Base-by-base conservation (phyloP, 2,113 vertebrate genomes). In the Rhadina sibilatrix region DNA sequence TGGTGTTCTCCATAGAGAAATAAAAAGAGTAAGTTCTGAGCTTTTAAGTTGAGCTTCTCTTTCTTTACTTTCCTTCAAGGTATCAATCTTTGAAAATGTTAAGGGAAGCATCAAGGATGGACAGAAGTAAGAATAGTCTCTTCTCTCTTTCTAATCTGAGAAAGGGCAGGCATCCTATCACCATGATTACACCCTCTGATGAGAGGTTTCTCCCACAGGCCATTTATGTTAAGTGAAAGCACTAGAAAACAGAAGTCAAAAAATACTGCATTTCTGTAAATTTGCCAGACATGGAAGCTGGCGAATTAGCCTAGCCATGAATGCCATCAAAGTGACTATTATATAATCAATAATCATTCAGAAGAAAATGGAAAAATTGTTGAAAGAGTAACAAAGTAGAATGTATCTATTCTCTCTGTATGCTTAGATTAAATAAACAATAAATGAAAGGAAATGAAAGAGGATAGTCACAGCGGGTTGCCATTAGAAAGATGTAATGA, bases 391-490 rank as follows among this genome's bases (percentile, higher is more conserved):
- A 57, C 25, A 60, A 85, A 95, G 70, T 57, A 90, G 42, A 76
- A 69, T 66, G 15, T 69, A 30, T 85, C 65, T 69, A 49, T 78
- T 92, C 54, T 93, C 49, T 84, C 50, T 59, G 16, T 10, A 82
- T 42, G 31, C 31, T 91, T 74, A 65, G 25, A 87, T 94, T 94
- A 94, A 96, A 93, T 85, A 77, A 84, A 70, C 54, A 88, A 47
- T 69, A 94, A 90, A 85, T 89, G 50, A 90, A 92, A 93, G 75
- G 71, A 96, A 95, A 92, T 86, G 18, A 61, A 83, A 94, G 37
- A 76, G n/a, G 57, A 56, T 24, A 57, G 89, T 69, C 90, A 80
- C 78, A 94, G 54, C 11, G 13, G 70, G 66, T 74, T 91, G 57
- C 20, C 50, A 80, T 88, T 91, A 94, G 66, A 69, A 90, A 88